A percentile compares a stretch with the other conserved stretches of the same genome.
phyloP scores from a whole-genome alignment of 1,140 invertebrate genomes.

The Tachypleus tridentatus region DNA sequence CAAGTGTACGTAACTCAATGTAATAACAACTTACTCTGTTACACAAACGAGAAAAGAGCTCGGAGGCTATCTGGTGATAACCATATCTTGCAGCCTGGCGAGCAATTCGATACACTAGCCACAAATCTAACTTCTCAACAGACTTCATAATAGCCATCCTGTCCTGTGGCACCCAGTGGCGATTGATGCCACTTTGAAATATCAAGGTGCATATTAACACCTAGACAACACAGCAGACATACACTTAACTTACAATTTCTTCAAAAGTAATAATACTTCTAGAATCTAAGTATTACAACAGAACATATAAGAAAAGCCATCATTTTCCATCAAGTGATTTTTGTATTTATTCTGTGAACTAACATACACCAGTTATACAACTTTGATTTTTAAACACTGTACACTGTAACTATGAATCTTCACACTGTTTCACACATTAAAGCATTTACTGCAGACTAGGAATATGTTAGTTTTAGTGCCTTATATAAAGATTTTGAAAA shows the following conservation, averaged over 20 bases:
- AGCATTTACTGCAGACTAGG: too few relatives aligned
- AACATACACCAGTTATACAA: too few relatives aligned
- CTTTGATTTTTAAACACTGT: too few relatives aligned
- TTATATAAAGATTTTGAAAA: too few relatives aligned
- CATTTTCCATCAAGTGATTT: not conserved
- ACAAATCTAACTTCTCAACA: constrained; percentile 50
- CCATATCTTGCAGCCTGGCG: constrained; percentile 61
- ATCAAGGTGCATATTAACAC: constrained; percentile 64
- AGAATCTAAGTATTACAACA: too few relatives aligned
- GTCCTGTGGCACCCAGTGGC: constrained; percentile 44
- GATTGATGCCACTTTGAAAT: constrained; percentile 62
- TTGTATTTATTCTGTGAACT: too few relatives aligned
- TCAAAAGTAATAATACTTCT: too few relatives aligned
- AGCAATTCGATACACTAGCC: constrained; percentile 76
- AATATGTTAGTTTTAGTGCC: too few relatives aligned
- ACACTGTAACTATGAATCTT: too few relatives aligned
- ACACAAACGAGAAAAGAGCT: constrained; percentile 25
- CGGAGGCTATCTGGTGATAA: constrained; percentile 33
- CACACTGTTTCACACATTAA: too few relatives aligned
- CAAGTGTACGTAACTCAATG: too few relatives aligned
- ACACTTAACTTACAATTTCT: too few relatives aligned
- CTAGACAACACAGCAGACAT: constrained; percentile 23
- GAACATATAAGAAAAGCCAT: not conserved
- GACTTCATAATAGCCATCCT: constrained; percentile 32
- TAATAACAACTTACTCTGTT: constrained; percentile 10